phyloP scores from a whole-genome alignment of 1,140 invertebrate genomes.

The Bombus affinis region DNA sequence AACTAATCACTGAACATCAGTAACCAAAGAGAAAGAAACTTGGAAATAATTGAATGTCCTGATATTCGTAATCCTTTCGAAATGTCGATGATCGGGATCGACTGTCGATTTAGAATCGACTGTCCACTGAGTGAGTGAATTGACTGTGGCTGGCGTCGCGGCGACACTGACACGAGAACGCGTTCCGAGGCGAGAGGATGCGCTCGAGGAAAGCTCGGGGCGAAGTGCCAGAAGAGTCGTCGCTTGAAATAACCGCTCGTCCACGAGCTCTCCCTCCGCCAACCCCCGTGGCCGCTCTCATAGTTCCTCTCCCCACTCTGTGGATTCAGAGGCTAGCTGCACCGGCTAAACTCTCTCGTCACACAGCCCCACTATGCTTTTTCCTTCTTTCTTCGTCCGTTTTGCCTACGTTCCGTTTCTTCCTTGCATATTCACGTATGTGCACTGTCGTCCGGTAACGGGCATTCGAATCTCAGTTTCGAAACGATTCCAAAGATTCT shows the following conservation, averaged over 20 bases:
- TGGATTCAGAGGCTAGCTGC: conserved; percentile 23
- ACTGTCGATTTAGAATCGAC: not conserved
- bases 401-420: not conserved
- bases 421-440: not conserved
- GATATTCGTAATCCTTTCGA: too few relatives aligned
- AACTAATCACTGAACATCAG: not conserved
- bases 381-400: not conserved
- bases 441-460: not conserved
- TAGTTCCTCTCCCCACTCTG: conserved; percentile 46
- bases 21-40: not conserved
- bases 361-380: conserved; percentile 4
- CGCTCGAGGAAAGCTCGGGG: conserved; percentile 79
- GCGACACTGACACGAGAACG: conserved; percentile 60
- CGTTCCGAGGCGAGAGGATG: conserved; percentile 69
- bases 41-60: too few relatives aligned
- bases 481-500: too few relatives aligned
- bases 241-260: conserved; percentile 82
- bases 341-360: conserved; percentile 42
- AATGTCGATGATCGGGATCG: not conserved
- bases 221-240: conserved; percentile 79
- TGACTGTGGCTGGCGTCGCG: conserved; percentile 55
- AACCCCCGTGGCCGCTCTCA: conserved; percentile 61
- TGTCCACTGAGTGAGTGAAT: not conserved
- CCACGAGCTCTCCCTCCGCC: conserved; percentile 68
- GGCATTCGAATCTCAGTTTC: too few relatives aligned